phyloP scores from a whole-genome alignment of 1,140 invertebrate species.

The Acyrthosiphon pisum region DNA sequence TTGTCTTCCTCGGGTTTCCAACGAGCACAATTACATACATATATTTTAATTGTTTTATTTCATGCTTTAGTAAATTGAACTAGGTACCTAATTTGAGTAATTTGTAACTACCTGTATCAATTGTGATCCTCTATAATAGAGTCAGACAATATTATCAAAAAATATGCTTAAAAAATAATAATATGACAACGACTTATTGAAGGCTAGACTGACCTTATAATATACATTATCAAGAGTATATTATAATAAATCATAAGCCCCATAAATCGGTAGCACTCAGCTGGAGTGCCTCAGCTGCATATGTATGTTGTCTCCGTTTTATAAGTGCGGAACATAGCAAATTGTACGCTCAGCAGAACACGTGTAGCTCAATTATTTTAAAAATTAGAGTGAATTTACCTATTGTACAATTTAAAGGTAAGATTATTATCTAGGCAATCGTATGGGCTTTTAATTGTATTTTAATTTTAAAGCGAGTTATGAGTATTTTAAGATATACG shows the following conservation, averaged over 20 bases:
- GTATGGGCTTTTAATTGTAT: too few species aligned
- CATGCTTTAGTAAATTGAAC: not conserved
- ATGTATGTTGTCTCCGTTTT: too few species aligned
- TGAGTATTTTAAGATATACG: too few species aligned
- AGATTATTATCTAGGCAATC: too few species aligned
- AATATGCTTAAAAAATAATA: not conserved
- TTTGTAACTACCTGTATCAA: not conserved
- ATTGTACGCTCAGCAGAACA: too few species aligned
- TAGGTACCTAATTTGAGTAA: not conserved
- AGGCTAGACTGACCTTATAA: not conserved
- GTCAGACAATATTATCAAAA: not conserved
- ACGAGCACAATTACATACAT: not conserved
- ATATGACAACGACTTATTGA: too few species aligned
- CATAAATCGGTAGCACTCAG: not conserved
- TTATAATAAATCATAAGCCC: not conserved
- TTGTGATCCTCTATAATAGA: not conserved
- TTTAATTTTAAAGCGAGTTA: too few species aligned
- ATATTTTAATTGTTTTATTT: not conserved
- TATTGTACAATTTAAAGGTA: too few species aligned
- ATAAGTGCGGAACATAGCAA: too few species aligned
- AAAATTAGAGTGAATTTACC: too few species aligned
- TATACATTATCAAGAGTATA: not conserved
- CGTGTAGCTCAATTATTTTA: too few species aligned
- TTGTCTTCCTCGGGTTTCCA: not conserved
- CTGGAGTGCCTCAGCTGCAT: too few species aligned